Percentiles rank a stretch among this genome's conserved stretches.
Conservation (phyloP, 2,113 vertebrate genomes). For the Hiodon tergisus region DNA sequence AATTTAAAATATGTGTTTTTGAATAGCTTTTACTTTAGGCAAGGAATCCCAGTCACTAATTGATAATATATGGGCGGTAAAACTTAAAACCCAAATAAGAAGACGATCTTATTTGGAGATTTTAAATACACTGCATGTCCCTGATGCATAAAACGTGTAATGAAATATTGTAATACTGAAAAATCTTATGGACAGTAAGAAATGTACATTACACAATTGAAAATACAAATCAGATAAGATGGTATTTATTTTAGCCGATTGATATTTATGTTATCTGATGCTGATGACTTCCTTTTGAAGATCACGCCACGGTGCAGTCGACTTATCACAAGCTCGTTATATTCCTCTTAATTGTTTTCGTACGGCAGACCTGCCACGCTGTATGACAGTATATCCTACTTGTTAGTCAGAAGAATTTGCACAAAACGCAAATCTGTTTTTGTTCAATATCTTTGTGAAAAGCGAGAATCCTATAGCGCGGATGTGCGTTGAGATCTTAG, state of each 20-base stretch:
- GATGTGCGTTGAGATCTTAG: conserved; percentile 12
- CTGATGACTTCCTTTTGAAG: background rate
- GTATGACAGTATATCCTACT: conserved; percentile 12
- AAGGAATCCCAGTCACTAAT: background rate
- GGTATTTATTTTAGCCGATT: too few relatives aligned
- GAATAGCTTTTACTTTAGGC: background rate
- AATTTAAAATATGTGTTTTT: conserved; percentile 15
- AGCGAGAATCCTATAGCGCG: conserved; percentile 9
- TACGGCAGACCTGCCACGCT: background rate
- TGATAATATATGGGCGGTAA: background rate
- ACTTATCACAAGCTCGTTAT: conserved; percentile 19
- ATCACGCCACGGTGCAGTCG: background rate
- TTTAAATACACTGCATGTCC: background rate
- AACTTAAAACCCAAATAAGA: background rate
- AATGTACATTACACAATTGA: background rate
- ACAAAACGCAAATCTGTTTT: conserved; percentile 18
- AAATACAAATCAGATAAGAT: background rate
- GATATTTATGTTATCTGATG: too few relatives aligned
- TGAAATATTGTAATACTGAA: too few relatives aligned
- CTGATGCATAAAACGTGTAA: too few relatives aligned
- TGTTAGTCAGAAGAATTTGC: conserved; percentile 10
- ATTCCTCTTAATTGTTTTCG: conserved; percentile 21
- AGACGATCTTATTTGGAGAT: background rate
- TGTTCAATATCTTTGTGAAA: conserved; percentile 21
- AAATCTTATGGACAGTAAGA: too few relatives aligned